Conservation (phyloP, 2,113 vertebrate genomes). For the Odocoileus hemionus region DNA sequence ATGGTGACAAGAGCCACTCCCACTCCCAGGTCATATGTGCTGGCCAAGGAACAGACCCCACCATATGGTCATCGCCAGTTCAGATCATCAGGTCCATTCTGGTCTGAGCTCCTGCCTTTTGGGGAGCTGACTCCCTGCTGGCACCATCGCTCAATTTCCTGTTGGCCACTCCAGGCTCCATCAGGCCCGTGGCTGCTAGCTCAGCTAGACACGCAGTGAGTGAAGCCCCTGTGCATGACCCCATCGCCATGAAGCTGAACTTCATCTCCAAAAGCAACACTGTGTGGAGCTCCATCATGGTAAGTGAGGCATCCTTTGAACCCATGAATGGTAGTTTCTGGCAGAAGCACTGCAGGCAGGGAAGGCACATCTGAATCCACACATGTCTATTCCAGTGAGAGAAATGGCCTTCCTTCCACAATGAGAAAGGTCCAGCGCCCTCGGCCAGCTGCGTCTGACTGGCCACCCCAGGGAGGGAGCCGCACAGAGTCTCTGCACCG, state of each 20-base stretch:
- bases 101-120: not conserved
- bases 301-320: not conserved
- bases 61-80: not conserved
- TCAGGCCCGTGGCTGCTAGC: not conserved
- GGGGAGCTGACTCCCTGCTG: not conserved
- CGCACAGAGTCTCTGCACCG: accelerated
- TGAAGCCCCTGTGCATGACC: not conserved
- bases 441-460: not conserved
- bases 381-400: not conserved
- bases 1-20: not conserved
- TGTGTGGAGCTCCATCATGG: too few relatives aligned
- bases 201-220: too few relatives aligned
- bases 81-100: not conserved
- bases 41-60: not conserved
- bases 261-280: not conserved
- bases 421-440: not conserved
- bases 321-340: not conserved
- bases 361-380: not conserved
- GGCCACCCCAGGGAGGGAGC: not conserved
- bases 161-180: not conserved
- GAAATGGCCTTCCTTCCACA: not conserved
- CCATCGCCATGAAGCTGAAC: not conserved
- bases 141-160: not conserved
- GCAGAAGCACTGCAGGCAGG: not conserved
- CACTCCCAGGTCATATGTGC: not conserved